Evolutionary conservation across 1,140 invertebrate genomes (phyloP), one percentile per base, ranked within the genome.

Genomic region (Dreissena rostriformis): DNA sequence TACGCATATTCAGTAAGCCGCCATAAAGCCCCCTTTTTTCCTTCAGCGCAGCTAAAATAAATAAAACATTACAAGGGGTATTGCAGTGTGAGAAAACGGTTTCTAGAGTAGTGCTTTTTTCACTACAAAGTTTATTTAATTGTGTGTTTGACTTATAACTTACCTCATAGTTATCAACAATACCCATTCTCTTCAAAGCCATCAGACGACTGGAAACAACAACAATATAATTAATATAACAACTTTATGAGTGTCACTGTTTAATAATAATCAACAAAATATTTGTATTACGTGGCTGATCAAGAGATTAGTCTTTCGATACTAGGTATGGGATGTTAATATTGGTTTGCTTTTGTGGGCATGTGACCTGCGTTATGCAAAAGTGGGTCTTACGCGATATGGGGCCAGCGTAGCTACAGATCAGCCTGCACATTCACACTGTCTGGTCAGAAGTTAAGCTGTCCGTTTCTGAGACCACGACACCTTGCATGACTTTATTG

Each of bases 121-220:
- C 11, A 61, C 11, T 61, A n/a, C 17, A 61, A n/a, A n/a, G 22
- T 12, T 6, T n/a, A 11, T 61, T 19, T n/a, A 61, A 6, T n/a
- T 19, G 17, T 2, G 2, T 61, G 57, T 61, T 61, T 6, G 26
- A 74, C 17, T n/a, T n/a, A 67, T 26, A 49, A 72, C 80, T 70
- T 87, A 94, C 94, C 91, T 99, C 98, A 95, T 99, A 99, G 93
- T 99, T 98, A 85, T 99, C 95, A 4, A 99, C 99, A 89, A 99
- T 99, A 63, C 99, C 99, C 99, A 99, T 99, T 87, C 98, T 94
- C 92, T 99, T 98, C 67, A 99, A 94, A 0, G 98, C 99, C 98
- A 99, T 99, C 5, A 99, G 94, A 39, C 99, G 98, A 95, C 98
- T 98, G 90, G 87, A 93, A 93, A 52, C 78, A 87, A 85, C 76